A percentile compares a stretch with the other conserved stretches of the same genome.
phyloP scores from a whole-genome alignment of 2,888 invertebrate genomes.

The Xestia xanthographa region DNA sequence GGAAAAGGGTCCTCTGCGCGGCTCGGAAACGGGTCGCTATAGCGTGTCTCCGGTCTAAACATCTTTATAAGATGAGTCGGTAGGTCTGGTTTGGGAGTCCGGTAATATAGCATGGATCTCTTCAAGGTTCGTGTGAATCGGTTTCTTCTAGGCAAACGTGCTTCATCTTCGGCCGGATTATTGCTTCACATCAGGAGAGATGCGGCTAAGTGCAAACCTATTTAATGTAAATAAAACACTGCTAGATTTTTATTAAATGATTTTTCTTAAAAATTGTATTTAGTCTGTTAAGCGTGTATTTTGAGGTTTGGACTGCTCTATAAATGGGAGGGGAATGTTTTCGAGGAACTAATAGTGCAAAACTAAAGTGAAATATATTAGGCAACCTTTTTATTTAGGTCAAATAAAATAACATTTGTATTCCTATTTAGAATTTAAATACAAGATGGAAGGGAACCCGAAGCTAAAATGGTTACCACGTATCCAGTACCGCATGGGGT shows the following conservation, averaged over 20 bases:
- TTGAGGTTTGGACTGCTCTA: neutral
- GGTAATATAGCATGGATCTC: neutral
- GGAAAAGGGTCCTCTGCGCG: constrained; percentile 95
- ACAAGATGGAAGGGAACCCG: too few relatives aligned
- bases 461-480: too few relatives aligned
- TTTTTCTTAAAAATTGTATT: neutral
- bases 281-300: neutral
- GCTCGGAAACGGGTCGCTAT: constrained; percentile 98
- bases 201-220: neutral
- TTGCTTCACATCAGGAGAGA: neutral
- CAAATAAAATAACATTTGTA: neutral
- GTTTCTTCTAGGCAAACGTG: too few relatives aligned
- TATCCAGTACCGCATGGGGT: too few relatives aligned
- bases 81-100: constrained; percentile 79
- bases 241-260: neutral
- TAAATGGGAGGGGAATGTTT: neutral
- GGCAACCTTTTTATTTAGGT: neutral
- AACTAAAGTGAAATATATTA: neutral
- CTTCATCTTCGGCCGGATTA: rapidly evolving
- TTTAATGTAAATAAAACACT: neutral
- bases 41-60: constrained; percentile 98
- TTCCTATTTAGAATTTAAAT: neutral
- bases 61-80: constrained; percentile 98
- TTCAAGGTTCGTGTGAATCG: neutral
- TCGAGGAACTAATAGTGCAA: neutral